Base-by-base conservation (phyloP, 2,113 vertebrate genomes). In the Noturus placidus region DNA sequence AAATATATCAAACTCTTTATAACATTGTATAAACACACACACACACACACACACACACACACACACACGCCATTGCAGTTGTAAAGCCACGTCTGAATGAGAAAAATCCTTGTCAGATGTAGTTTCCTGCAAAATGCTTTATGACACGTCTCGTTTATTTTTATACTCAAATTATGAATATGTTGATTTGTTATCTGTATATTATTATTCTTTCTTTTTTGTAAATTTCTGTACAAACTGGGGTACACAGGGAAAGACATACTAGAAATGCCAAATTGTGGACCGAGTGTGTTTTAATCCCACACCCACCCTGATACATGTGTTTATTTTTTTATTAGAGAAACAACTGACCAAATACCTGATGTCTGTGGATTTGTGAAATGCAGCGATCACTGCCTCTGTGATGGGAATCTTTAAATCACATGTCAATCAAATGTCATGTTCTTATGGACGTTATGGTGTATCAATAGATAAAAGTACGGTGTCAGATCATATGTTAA, bases 141-240 rank as follows among this genome's bases (percentile, higher is more conserved):
- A 54, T 94, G 95, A 95, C 93, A 93, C 92, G 95, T 95, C 94
- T 95, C 94, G 91, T 96, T 97, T 96, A 96, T 97, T 97, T 96
- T 97, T 97, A 95, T 96, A 96, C 94, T 95, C 95, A 96, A 84
- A 69, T 84, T 84, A 84, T 33, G 95, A 95, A 96, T 96, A 94
- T 96, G 95, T 87, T 87, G 92, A 95, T 93, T 94, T 94, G 93
- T 95, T 96, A 96, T 96, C 95, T 96, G 96, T 96, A 96, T 96
- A 95, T 95, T 93, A 93, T 93, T 93, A 93, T 95, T 57, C 1
- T 14, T 22, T n/a, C 94, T 96, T 95, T 96, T 85, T 85, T 88
- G 76, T 88, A 88, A 72, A 88, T 85, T 69, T 81, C 83, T 88
- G 82, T 81, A 88, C 30, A 85, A 81, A 81, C 65, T 42, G 67